phyloP scores from a whole-genome alignment of 1,140 invertebrate species.

The Bombus superbus region DNA sequence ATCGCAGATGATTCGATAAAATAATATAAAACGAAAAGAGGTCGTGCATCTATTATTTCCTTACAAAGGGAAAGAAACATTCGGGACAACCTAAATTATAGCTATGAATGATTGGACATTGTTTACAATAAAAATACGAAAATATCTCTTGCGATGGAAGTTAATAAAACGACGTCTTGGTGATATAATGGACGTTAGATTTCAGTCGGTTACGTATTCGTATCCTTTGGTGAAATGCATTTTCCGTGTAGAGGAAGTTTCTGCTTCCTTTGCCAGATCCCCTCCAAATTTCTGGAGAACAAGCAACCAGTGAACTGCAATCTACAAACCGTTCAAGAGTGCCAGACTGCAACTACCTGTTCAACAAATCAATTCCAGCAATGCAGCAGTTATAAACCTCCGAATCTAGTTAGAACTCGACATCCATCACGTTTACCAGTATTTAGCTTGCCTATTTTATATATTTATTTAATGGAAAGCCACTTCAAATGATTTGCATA shows the following conservation, averaged over 20 bases:
- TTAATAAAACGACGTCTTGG: too few species aligned
- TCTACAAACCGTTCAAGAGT: background rate
- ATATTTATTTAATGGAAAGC: background rate
- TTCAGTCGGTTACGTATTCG: too few species aligned
- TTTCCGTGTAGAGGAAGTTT: background rate
- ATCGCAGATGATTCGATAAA: too few species aligned
- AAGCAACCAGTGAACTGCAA: background rate
- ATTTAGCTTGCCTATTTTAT: background rate
- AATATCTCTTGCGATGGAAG: too few species aligned
- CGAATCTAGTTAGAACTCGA: background rate
- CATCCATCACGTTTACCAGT: background rate
- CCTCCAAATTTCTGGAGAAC: background rate
- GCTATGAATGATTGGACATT: too few species aligned
- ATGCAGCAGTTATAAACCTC: background rate
- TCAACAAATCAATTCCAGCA: background rate
- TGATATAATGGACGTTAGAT: too few species aligned
- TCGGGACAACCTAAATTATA: too few species aligned
- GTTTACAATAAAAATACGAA: too few species aligned
- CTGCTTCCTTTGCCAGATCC: background rate
- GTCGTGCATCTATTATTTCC: too few species aligned
- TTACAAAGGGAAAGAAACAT: too few species aligned
- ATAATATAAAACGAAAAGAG: too few species aligned
- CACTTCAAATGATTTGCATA: background rate
- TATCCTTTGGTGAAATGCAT: background rate
- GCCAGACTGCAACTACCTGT: background rate